Conservation (phyloP, 1,140 invertebrate species). For the Patella vulgata region DNA sequence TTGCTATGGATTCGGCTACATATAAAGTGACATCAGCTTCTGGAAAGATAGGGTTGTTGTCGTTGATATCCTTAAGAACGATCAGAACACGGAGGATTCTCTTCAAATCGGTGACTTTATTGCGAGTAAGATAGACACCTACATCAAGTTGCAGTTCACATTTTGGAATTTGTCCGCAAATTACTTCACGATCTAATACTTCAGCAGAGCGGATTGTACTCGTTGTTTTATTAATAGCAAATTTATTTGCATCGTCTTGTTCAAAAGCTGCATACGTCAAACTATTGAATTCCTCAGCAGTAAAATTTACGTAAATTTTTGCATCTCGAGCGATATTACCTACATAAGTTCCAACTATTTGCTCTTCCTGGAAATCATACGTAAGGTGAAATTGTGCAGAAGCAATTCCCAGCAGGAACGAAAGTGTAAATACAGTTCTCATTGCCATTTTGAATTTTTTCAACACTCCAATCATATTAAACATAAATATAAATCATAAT, state of each 20-base stretch:
- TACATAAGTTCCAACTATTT: conserved; percentile 12
- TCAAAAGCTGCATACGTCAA: too few species aligned
- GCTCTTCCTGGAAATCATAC: conserved; percentile 11
- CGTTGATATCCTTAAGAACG: conserved; percentile 90
- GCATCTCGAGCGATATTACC: conserved; percentile 13
- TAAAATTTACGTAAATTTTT: background rate
- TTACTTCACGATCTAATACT: too few species aligned
- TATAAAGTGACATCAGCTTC: conserved; percentile 73
- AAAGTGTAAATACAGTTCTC: too few species aligned
- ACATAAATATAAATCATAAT: too few species aligned
- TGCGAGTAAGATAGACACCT: conserved; percentile 40
- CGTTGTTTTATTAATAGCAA: too few species aligned
- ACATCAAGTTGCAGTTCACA: conserved; percentile 52
- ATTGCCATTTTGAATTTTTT: too few species aligned
- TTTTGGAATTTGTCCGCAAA: too few species aligned
- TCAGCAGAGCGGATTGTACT: too few species aligned
- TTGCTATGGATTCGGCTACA: conserved; percentile 37
- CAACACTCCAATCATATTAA: too few species aligned
- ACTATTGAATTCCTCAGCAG: background rate
- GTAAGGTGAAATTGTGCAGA: too few species aligned
- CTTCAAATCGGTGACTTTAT: background rate
- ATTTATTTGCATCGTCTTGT: too few species aligned
- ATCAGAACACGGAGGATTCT: conserved; percentile 57
- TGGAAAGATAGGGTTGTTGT: conserved; percentile 93
- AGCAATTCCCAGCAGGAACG: too few species aligned